A percentile compares a stretch with the other conserved stretches of the same genome.
Evolutionary conservation across 2,113 vertebrate species (phyloP).

Genomic region (Orcinus orca): DNA sequence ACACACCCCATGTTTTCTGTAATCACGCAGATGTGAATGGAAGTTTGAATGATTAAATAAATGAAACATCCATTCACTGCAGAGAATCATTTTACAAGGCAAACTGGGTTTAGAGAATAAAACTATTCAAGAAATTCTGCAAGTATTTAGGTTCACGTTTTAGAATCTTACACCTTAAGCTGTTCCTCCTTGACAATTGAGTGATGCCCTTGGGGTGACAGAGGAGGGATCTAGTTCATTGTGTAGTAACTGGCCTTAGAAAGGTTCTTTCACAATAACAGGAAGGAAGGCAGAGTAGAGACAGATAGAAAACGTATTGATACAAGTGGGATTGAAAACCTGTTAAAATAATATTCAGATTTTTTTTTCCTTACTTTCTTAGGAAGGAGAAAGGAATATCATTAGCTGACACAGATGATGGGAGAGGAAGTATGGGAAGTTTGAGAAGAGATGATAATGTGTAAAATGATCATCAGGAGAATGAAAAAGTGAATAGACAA

Average conservation of each 20-base stretch:
- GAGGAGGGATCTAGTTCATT: background rate
- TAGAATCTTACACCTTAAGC: conserved; percentile 91
- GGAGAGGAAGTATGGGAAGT: background rate
- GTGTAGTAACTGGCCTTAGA: background rate
- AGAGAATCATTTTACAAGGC: conserved; percentile 82
- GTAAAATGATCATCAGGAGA: background rate
- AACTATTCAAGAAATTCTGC: conserved; percentile 74
- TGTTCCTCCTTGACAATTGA: conserved; percentile 90
- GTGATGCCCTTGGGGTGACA: background rate
- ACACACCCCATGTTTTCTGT: conserved; percentile 75
- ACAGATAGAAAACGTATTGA: background rate
- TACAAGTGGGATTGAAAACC: background rate
- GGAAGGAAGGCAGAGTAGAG: background rate
- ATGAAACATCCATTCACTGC: conserved; percentile 82
- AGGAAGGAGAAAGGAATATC: background rate
- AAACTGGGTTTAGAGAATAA: conserved; percentile 64
- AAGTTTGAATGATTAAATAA: conserved; percentile 74
- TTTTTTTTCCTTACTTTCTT: background rate
- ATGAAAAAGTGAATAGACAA: background rate
- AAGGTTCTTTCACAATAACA: background rate
- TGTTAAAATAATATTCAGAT: background rate
- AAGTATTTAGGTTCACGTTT: conserved; percentile 61
- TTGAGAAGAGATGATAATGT: background rate
- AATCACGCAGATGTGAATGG: conserved; percentile 80
- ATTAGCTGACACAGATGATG: background rate